Evolutionary conservation across 2,888 invertebrate genomes (phyloP).

Genomic region (Odontocolon sp.): DNA sequence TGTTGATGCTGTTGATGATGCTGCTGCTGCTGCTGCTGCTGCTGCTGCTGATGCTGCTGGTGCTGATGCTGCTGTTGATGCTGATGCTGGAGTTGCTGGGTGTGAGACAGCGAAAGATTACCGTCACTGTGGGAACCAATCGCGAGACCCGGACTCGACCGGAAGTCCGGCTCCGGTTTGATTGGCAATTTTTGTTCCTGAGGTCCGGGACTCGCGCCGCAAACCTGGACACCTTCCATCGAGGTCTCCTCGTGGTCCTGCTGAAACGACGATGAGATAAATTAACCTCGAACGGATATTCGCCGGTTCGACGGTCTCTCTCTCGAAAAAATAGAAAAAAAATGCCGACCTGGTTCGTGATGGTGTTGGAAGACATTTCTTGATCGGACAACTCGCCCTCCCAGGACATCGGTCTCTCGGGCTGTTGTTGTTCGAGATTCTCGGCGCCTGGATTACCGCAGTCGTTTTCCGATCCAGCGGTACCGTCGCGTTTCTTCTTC

Average conservation of each 20-base stretch:
- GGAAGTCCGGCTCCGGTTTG: slow-evolving; percentile 79
- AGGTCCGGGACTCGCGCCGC: slow-evolving; percentile 77
- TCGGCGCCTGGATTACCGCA: slow-evolving; percentile 61
- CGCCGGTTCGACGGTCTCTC: too few relatives aligned
- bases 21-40: slow-evolving; percentile 71
- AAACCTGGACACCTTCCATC: slow-evolving; percentile 81
- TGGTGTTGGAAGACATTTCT: slow-evolving; percentile 83
- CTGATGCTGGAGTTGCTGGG: slow-evolving; percentile 74
- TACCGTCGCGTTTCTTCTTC: slow-evolving; percentile 84
- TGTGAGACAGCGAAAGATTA: slow-evolving; percentile 71
- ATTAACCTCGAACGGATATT: too few relatives aligned
- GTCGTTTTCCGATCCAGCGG: slow-evolving; percentile 79
- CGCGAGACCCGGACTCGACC: slow-evolving; percentile 75
- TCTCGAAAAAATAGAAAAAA: neutral
- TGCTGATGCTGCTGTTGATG: slow-evolving; percentile 66
- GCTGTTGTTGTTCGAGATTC: slow-evolving; percentile 78
- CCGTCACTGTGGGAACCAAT: slow-evolving; percentile 74
- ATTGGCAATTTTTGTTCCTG: slow-evolving; percentile 79
- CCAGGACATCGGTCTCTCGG: slow-evolving; percentile 95
- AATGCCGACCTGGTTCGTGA: slow-evolving; percentile 77
- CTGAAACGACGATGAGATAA: neutral
- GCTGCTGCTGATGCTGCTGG: slow-evolving; percentile 57
- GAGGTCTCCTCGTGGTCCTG: slow-evolving; percentile 81
- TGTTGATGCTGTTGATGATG: slow-evolving; percentile 60
- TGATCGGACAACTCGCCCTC: slow-evolving; percentile 95